Conservation (phyloP, 2,113 vertebrate species). For the Lathamus discolor region DNA sequence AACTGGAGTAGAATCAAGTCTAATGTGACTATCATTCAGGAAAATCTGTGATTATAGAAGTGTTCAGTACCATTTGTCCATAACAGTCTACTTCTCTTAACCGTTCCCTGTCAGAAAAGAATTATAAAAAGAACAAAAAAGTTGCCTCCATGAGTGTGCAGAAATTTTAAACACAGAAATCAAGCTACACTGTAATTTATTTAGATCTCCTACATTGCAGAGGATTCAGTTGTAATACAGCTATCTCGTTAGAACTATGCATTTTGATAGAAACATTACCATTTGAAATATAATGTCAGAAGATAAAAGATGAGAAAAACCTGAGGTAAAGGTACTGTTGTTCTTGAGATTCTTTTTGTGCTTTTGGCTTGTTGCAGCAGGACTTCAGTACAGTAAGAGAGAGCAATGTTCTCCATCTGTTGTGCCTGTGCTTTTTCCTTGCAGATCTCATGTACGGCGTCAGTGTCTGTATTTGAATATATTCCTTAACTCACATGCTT, state of each 20-base stretch:
- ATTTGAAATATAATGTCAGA: not conserved
- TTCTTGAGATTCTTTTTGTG: not conserved
- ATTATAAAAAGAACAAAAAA: not conserved
- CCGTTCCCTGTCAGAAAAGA: not conserved
- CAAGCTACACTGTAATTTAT: not conserved
- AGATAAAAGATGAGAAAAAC: not conserved
- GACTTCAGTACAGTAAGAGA: not conserved
- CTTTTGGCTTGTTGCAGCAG: not conserved
- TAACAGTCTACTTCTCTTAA: not conserved
- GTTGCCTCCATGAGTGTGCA: not conserved
- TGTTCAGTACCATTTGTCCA: not conserved
- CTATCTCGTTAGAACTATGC: not conserved
- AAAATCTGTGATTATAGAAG: not conserved
- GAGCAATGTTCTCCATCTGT: not conserved
- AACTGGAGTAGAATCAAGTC: not conserved
- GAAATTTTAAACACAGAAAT: not conserved
- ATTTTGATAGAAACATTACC: not conserved
- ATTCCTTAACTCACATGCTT: not conserved
- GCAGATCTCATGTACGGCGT: not conserved
- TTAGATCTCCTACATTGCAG: not conserved
- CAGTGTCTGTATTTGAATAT: not conserved
- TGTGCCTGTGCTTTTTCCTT: not conserved
- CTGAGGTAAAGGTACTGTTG: not conserved
- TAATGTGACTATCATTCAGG: not conserved
- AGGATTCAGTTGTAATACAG: not conserved